Percentiles rank a stretch among this genome's conserved stretches.
Conservation (phyloP, 2,888 invertebrate species). For the Adela reaumurella region DNA sequence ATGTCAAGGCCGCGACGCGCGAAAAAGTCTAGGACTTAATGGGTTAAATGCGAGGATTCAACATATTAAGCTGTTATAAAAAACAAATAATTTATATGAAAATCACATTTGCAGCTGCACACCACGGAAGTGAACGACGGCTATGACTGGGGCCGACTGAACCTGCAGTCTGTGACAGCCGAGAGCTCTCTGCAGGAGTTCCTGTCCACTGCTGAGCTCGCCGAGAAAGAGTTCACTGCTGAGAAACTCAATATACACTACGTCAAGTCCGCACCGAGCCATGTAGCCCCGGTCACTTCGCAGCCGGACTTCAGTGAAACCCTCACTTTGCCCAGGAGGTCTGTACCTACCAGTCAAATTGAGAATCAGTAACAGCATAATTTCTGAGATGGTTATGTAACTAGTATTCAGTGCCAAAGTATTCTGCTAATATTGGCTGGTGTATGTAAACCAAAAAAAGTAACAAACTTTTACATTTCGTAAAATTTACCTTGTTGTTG, state of each 20-base stretch:
- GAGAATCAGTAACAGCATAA: no score
- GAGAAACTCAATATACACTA: conserved; percentile 80
- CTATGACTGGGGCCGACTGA: conserved; percentile 86
- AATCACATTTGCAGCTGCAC: conserved; percentile 62
- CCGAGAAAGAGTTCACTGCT: conserved; percentile 89
- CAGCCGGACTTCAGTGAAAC: conserved; percentile 47
- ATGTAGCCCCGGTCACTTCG: conserved; percentile 34
- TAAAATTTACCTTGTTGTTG: no score
- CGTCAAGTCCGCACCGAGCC: conserved; percentile 35
- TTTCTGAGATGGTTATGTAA: no score
- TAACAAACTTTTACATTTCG: no score
- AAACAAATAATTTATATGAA: no score
- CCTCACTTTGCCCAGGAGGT: conserved; percentile 72
- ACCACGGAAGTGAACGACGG: conserved; percentile 88
- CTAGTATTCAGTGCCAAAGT: no score
- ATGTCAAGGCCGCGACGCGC: no score
- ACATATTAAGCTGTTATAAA: no score
- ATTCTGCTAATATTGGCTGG: no score
- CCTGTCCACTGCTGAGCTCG: conserved; percentile 89
- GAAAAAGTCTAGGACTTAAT: background rate
- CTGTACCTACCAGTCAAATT: no score
- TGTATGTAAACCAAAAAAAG: no score
- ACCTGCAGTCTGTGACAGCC: conserved; percentile 90
- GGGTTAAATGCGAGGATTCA: background rate
- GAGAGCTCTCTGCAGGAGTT: conserved; percentile 97